Conservation (phyloP, 2,797 vertebrate species). For the Vireo griseus region DNA sequence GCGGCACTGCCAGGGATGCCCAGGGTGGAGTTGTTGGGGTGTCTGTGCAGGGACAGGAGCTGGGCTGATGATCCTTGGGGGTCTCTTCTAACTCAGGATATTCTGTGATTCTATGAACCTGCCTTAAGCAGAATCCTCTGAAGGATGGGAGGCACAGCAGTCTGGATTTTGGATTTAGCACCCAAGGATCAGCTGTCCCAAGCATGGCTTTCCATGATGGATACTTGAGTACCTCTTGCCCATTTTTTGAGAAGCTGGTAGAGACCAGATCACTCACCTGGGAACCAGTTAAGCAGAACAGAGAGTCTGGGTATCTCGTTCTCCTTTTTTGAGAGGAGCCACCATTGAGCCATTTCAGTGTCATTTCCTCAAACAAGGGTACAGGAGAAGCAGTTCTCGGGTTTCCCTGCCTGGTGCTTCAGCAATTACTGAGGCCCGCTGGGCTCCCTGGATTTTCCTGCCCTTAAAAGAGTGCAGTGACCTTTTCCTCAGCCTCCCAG, state of each 20-base stretch:
- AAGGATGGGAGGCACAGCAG: neutral
- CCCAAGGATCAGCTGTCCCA: neutral
- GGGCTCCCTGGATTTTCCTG: neutral
- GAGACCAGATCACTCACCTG: neutral
- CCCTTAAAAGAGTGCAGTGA: neutral
- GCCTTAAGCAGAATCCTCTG: neutral
- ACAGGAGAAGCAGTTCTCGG: neutral
- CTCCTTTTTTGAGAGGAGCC: neutral
- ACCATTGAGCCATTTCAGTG: fast-evolving
- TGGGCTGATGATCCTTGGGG: neutral
- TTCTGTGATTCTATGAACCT: neutral
- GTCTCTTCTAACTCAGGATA: neutral
- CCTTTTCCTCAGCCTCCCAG: neutral
- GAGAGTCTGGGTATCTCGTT: neutral
- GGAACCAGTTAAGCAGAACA: neutral
- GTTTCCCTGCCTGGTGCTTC: neutral
- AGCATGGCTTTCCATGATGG: neutral
- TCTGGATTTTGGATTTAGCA: neutral
- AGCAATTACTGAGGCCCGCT: neutral
- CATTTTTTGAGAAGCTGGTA: neutral
- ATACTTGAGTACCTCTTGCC: neutral
- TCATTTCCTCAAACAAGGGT: neutral
- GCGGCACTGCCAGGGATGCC: fast-evolving
- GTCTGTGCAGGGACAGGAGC: fast-evolving
- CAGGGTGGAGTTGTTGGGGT: neutral